Conservation (phyloP, 1,140 invertebrate species). For the Aphelinus certus region DNA sequence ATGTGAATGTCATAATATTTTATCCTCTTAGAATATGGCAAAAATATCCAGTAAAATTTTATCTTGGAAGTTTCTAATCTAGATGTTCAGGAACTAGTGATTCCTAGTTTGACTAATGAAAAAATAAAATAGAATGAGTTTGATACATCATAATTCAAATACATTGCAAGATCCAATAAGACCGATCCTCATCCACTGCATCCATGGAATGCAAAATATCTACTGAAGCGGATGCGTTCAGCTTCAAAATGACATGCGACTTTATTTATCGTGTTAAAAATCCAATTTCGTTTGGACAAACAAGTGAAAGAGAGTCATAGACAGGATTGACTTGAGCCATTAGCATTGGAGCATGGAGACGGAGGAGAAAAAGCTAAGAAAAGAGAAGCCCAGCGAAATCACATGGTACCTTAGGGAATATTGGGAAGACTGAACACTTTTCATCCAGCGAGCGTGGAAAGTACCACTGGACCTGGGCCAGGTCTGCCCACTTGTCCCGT, state of each 20-base stretch:
- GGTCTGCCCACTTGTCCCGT: conserved; percentile 59
- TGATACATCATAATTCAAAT: not conserved
- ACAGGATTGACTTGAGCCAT: too few species aligned
- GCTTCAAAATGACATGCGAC: conserved; percentile 9
- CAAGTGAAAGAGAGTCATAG: too few species aligned
- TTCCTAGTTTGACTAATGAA: too few species aligned
- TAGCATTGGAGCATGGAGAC: not conserved
- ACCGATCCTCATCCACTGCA: not conserved
- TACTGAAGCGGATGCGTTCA: conserved; percentile 4
- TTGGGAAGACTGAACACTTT: conserved; percentile 1
- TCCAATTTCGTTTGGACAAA: too few species aligned
- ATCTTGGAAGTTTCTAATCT: too few species aligned
- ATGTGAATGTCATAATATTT: too few species aligned
- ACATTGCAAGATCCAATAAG: conserved; percentile 8
- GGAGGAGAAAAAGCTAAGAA: not conserved
- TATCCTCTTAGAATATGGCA: too few species aligned
- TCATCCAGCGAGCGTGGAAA: conserved; percentile 46
- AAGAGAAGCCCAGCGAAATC: not conserved
- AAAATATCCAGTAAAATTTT: too few species aligned
- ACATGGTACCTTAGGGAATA: conserved; percentile 1
- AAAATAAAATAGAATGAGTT: too few species aligned
- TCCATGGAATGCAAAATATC: conserved; percentile 4
- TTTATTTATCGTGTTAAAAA: conserved; percentile 16
- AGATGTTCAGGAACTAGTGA: too few species aligned
- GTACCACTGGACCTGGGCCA: conserved; percentile 58